Conservation (phyloP, 1,140 invertebrate genomes). For the Theocolax elegans region DNA sequence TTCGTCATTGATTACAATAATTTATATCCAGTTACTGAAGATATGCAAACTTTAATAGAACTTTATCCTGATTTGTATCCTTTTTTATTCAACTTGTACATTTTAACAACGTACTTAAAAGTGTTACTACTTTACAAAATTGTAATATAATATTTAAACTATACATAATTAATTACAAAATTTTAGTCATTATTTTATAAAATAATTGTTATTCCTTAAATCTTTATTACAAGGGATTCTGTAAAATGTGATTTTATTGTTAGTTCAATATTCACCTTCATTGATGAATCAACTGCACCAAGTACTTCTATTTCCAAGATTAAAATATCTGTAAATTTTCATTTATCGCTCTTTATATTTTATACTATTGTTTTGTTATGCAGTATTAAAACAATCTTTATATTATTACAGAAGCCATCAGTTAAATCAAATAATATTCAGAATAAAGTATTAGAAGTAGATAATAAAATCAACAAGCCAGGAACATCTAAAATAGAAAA, state of each 20-base stretch:
- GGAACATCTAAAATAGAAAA: constrained; percentile 20
- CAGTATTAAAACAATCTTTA: constrained; percentile 7
- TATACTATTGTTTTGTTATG: too few species aligned
- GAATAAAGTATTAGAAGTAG: constrained; percentile 21
- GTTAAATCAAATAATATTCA: constrained; percentile 42
- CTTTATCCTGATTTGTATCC: constrained; percentile 75
- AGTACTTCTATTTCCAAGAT: constrained; percentile 6
- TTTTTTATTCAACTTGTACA: constrained; percentile 52
- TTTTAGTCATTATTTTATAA: too few species aligned
- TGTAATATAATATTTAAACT: too few species aligned
- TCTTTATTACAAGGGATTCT: constrained; percentile 66
- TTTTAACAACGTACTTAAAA: constrained; percentile 26
- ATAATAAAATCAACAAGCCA: constrained; percentile 1
- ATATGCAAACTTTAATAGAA: constrained; percentile 71
- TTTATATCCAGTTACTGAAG: constrained; percentile 71
- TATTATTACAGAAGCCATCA: constrained; percentile 40
- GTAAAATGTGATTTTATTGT: constrained; percentile 72
- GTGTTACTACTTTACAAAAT: background rate
- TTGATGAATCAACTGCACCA: constrained; percentile 3
- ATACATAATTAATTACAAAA: constrained; percentile 1
- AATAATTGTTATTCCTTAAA: constrained; percentile 36
- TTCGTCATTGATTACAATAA: constrained; percentile 79
- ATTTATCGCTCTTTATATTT: background rate
- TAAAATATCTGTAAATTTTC: constrained; percentile 43
- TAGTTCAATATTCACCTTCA: constrained; percentile 64